phyloP scores from a whole-genome alignment of 2,888 invertebrate species.

The Elysia crispata region DNA sequence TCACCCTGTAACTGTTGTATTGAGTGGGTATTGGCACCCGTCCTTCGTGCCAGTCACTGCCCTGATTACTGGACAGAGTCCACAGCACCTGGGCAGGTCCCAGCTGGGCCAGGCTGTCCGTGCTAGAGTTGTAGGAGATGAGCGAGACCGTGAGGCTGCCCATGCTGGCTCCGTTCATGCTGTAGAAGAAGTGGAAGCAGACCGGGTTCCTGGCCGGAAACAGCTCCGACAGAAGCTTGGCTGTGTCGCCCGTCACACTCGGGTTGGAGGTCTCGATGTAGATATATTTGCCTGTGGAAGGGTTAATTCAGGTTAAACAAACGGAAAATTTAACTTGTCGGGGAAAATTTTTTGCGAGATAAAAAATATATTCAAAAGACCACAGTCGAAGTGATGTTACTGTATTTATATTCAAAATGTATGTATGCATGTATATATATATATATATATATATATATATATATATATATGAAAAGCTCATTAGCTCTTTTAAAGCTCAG shows the following conservation, averaged over 20 bases:
- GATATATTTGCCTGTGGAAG: slow-evolving; percentile 62
- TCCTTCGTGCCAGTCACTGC: slow-evolving; percentile 63
- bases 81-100: slow-evolving; percentile 28
- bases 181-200: slow-evolving; percentile 72
- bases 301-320: no score
- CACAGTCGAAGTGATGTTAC: no score
- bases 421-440: no score
- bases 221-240: slow-evolving; percentile 62
- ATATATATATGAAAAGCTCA: no score
- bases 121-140: slow-evolving; percentile 38
- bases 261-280: slow-evolving; percentile 69
- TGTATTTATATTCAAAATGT: no score
- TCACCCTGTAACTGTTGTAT: slow-evolving; percentile 35
- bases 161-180: slow-evolving; percentile 67
- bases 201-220: slow-evolving; percentile 48
- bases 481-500: no score
- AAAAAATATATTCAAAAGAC: no score
- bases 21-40: slow-evolving; percentile 52
- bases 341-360: no score
- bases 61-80: slow-evolving; percentile 62
- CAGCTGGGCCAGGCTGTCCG: slow-evolving; percentile 31
- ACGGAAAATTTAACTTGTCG: no score
- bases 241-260: slow-evolving; percentile 60
- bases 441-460: no score
- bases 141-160: slow-evolving; percentile 64